Percentiles rank a stretch among this genome's conserved stretches.
These are phyloP conservation scores for Microctenopoma stevenorrisi DNA, from an alignment of 2,797 vertebrate species.

Conservation along the genomic window DNA sequence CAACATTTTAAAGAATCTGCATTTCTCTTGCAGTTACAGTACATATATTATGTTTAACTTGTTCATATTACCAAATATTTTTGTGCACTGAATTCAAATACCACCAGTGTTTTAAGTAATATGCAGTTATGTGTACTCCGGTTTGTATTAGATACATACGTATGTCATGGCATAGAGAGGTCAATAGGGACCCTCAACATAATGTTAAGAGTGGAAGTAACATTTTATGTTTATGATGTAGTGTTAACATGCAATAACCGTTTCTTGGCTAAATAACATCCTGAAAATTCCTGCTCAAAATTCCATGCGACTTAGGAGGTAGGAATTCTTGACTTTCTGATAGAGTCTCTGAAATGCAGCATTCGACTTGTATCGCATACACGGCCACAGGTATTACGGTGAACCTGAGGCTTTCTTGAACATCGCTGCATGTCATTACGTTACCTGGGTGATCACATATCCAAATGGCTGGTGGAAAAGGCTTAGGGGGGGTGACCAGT, in stretches of 20 bases:
- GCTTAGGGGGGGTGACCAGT: conserved; percentile 61
- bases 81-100: conserved; percentile 20
- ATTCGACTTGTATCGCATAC: conserved; percentile 14
- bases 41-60: conserved; percentile 9
- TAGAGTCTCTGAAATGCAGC: conserved; percentile 41
- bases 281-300: not conserved
- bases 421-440: conserved; percentile 53
- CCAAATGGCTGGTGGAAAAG: conserved; percentile 55
- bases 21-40: not conserved
- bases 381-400: conserved; percentile 37
- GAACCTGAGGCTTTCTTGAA: conserved; percentile 44
- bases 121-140: not conserved
- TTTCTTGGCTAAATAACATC: not conserved
- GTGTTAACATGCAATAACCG: not conserved
- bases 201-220: not conserved
- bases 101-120: not conserved
- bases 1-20: not conserved
- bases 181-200: not conserved
- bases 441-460: conserved; percentile 65
- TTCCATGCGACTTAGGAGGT: not conserved
- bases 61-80: conserved; percentile 15
- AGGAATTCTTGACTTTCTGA: conserved; percentile 13
- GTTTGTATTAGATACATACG: not conserved
- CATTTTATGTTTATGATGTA: not conserved
- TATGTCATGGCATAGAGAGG: not conserved